Evolutionary conservation across 64 coral and sea anemone species (phyloP).

Genomic region (Montipora capricornis): DNA sequence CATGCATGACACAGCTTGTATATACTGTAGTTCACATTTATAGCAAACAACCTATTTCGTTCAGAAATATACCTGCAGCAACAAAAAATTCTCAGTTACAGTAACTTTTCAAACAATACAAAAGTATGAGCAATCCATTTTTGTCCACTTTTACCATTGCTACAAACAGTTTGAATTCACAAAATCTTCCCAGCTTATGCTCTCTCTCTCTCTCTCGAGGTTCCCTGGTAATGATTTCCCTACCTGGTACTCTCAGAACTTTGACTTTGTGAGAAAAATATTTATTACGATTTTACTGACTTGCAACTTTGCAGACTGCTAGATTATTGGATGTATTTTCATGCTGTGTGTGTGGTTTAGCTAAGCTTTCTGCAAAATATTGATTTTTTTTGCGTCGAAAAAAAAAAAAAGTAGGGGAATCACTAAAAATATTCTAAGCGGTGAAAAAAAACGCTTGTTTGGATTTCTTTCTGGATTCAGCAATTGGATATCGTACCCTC

Average conservation of each 20-base stretch:
- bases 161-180: no score
- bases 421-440: neutral
- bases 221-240: neutral
- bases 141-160: no score
- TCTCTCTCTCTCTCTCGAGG: neutral
- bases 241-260: neutral
- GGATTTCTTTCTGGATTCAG: slow-evolving; percentile 1
- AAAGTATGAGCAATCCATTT: no score
- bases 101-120: no score
- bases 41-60: no score
- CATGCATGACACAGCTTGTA: no score
- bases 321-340: slow-evolving; percentile 7
- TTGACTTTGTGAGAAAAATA: slow-evolving; percentile 12
- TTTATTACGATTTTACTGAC: neutral
- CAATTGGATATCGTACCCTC: slow-evolving; percentile 4
- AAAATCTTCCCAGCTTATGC: no score
- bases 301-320: neutral
- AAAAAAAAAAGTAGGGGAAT: neutral
- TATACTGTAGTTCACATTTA: no score
- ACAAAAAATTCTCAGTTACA: no score
- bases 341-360: neutral
- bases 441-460: neutral
- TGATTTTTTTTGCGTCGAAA: neutral
- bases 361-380: no score
- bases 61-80: no score